Evolutionary conservation across 2,113 vertebrate genomes (phyloP), one percentile per base, ranked within the genome.

Genomic region (Anas platyrhynchos): DNA sequence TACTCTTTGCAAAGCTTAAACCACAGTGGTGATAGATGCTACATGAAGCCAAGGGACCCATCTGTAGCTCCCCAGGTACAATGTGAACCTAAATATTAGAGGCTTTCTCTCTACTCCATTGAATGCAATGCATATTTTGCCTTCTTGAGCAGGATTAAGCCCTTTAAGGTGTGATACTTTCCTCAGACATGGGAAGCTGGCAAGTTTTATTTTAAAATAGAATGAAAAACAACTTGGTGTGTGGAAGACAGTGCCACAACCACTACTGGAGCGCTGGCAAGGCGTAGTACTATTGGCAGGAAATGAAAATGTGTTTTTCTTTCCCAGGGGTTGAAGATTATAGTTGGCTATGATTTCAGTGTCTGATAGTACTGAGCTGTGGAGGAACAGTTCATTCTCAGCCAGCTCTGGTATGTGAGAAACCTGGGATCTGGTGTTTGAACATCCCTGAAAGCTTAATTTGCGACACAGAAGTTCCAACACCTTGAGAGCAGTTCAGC

Each of bases 351-450:
- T 54, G 86, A 96, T 96, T 89, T 94, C 50, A 85, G 38, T 2
- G 1, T 56, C 91, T 89, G 81, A 88, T 94, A 88, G 79, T 67
- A 79, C 59, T 18, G 41, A 83, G 38, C 81, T 85, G 52, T 81
- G 77, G 94, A 89, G 81, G 93, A 95, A 75, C 81, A 66, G 59
- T 85, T 96, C 73, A 82, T 93, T 92, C 58, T 62, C 79, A 79
- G 85, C 83, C 86, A 75, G 25, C 69, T 88, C 63, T 77, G 95
- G 83, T 88, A 95, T 0, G 11, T 76, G 83, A 96, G 94, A 94
- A 91, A 80, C 83, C 81, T 91, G 95, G 59, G 61, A 69, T 85
- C 91, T 88, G 56, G 44, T 75, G 63, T 66, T 83, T 44, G 66
- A 63, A 16, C n/a, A 46, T 32, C 83, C 34, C 86, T 73, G 62